Percentiles rank a stretch among this genome's conserved stretches.
These are phyloP conservation scores for Lacerta agilis DNA, from an alignment of 2,797 vertebrate species.

Conservation along the genomic window DNA sequence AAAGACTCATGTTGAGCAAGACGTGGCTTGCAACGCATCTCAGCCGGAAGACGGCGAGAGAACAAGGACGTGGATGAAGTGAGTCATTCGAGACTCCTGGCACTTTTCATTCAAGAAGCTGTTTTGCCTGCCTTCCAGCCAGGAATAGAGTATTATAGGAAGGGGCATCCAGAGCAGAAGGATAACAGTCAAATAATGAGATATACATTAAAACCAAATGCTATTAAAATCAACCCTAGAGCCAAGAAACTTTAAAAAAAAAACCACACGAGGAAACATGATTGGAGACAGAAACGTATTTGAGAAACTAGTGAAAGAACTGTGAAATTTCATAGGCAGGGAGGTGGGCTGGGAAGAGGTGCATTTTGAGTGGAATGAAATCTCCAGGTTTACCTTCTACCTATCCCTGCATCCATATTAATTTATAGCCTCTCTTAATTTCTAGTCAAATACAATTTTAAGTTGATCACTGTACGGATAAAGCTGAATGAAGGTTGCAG, in stretches of 20 bases:
- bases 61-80: conserved; percentile 8
- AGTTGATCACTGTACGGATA: background rate
- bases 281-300: background rate
- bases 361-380: no score
- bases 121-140: conserved; percentile 1
- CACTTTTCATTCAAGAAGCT: conserved; percentile 1
- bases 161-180: background rate
- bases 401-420: background rate
- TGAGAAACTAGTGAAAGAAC: background rate
- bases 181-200: background rate
- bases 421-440: background rate
- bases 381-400: background rate
- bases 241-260: background rate
- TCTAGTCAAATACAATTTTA: background rate
- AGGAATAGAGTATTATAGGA: conserved; percentile 13
- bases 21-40: conserved; percentile 16
- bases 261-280: background rate
- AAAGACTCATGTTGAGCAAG: conserved; percentile 33
- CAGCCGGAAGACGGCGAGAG: background rate
- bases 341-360: background rate
- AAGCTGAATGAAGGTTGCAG: background rate
- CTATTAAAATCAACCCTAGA: background rate
- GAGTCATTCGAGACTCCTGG: background rate
- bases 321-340: background rate
- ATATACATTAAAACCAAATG: background rate